Conservation (phyloP, 2,888 invertebrate species). For the Pilophorus perplexus region DNA sequence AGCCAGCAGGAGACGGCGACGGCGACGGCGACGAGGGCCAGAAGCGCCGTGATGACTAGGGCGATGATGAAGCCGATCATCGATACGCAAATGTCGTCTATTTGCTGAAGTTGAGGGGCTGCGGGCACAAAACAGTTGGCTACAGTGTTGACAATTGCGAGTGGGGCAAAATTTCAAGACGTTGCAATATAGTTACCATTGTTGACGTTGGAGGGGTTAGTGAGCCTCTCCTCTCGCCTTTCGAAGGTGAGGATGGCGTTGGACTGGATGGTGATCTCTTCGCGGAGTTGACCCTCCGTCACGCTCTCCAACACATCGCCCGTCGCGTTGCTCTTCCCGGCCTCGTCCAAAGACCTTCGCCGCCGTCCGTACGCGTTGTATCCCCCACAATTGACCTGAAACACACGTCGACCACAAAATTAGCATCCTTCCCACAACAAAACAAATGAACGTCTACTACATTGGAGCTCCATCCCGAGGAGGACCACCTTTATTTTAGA, state of each 20-base stretch:
- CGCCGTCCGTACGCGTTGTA: constrained; percentile 85
- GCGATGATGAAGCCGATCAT: constrained; percentile 91
- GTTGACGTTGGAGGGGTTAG: constrained; percentile 75
- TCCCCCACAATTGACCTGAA: constrained; percentile 83
- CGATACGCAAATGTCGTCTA: constrained; percentile 87
- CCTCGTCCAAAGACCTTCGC: constrained; percentile 54
- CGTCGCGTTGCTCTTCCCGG: constrained; percentile 51
- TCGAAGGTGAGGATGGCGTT: constrained; percentile 89
- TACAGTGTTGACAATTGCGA: neutral
- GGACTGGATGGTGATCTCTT: constrained; percentile 89
- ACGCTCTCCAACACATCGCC: constrained; percentile 44
- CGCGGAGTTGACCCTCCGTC: constrained; percentile 72
- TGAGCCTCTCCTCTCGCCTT: constrained; percentile 73
- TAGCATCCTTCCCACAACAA: no score
- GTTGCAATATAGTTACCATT: no score
- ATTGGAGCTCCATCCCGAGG: no score
- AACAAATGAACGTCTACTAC: no score
- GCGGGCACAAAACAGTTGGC: constrained; percentile 34
- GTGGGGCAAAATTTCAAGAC: no score
- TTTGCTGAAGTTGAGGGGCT: constrained; percentile 53
- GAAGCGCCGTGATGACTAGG: constrained; percentile 82
- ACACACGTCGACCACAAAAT: constrained; percentile 3
- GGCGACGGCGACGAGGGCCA: constrained; percentile 89
- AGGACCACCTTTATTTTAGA: no score
- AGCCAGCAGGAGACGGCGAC: constrained; percentile 94